phyloP scores from a whole-genome alignment of 2,113 vertebrate genomes.

The Chlorodrepanis virens region DNA sequence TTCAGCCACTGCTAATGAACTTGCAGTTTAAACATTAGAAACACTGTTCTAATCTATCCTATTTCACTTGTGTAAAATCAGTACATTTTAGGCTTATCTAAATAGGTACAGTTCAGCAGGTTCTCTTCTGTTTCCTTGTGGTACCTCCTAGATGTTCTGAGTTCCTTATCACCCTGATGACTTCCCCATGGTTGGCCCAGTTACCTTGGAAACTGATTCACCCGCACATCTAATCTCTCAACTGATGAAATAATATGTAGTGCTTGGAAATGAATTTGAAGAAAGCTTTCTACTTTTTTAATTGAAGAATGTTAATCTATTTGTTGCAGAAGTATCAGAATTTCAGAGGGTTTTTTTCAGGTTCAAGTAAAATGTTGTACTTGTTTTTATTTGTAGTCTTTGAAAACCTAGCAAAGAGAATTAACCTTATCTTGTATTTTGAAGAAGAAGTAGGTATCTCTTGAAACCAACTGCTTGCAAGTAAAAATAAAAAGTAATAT shows the following conservation, averaged over 20 bases:
- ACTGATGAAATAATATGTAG: neutral
- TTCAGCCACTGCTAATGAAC: neutral
- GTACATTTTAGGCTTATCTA: neutral
- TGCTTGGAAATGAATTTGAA: neutral
- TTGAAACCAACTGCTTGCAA: neutral
- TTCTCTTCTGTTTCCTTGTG: neutral
- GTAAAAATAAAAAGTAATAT: neutral
- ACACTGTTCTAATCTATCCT: neutral
- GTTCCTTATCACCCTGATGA: conserved; percentile 35
- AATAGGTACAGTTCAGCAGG: neutral
- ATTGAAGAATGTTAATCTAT: conserved; percentile 19
- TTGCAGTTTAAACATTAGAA: neutral
- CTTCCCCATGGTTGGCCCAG: conserved; percentile 12
- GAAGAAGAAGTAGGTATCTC: neutral
- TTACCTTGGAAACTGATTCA: conserved; percentile 56
- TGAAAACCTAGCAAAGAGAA: neutral
- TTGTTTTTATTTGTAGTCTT: neutral
- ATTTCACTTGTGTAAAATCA: neutral
- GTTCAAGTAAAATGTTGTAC: neutral
- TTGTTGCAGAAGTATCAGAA: neutral
- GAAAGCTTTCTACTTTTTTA: conserved; percentile 14
- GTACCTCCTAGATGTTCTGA: neutral
- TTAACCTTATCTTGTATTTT: neutral
- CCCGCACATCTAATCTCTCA: neutral
- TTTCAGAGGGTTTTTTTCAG: neutral